phyloP scores from a whole-genome alignment of 2,797 vertebrate species.

The Vireo griseus region DNA sequence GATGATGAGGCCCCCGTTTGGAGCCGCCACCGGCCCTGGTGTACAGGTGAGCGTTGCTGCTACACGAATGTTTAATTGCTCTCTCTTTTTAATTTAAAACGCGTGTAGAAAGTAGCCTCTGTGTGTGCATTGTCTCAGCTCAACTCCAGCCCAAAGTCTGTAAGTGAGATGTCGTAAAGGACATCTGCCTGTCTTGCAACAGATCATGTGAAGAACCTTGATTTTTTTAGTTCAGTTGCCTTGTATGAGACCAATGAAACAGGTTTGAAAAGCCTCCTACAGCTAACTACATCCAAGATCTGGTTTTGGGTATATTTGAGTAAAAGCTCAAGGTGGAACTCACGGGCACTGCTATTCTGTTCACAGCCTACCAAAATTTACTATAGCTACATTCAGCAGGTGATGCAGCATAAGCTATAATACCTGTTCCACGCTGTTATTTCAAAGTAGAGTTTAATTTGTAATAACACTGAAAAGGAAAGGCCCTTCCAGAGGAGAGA shows the following conservation, averaged over 20 bases:
- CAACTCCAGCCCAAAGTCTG: not conserved
- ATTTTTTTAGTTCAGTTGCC: not conserved
- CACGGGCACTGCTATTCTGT: not conserved
- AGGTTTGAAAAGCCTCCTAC: not conserved
- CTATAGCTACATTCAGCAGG: not conserved
- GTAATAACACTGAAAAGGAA: not conserved
- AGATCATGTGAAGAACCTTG: not conserved
- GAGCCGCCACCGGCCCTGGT: conserved; percentile 81
- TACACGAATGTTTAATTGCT: rapidly evolving
- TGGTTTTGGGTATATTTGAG: not conserved
- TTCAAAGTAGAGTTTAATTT: not conserved
- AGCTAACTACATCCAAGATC: not conserved
- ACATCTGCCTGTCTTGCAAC: not conserved
- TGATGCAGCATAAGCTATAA: not conserved
- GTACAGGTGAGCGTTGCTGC: conserved; percentile 77
- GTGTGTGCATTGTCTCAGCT: not conserved
- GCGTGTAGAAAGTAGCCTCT: not conserved
- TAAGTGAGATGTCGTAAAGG: not conserved
- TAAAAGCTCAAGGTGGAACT: not conserved
- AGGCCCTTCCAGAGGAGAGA: not conserved
- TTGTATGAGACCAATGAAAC: not conserved
- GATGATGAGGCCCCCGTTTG: conserved; percentile 92
- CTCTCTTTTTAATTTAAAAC: not conserved
- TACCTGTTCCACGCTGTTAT: not conserved
- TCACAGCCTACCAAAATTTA: not conserved